phyloP scores from a whole-genome alignment of 1,140 invertebrate species.

The Pemphigus obesinymphae region DNA sequence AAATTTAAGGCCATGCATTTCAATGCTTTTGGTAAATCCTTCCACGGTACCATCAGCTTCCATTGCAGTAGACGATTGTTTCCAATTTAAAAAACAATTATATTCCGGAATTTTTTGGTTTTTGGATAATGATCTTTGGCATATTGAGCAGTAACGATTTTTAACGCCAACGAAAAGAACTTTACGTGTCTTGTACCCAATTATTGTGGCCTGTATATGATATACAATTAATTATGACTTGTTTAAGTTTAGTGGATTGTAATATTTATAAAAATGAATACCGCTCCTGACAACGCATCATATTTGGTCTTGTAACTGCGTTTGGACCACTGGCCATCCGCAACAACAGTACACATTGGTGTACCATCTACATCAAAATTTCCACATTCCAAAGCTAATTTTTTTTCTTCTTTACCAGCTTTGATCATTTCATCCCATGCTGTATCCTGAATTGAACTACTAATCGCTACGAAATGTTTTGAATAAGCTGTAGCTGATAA shows the following conservation, averaged over 20 bases:
- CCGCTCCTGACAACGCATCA: too few relatives aligned
- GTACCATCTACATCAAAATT: too few relatives aligned
- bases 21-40: constrained; percentile 49
- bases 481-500: not conserved
- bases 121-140: constrained; percentile 31
- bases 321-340: too few relatives aligned
- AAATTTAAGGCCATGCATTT: constrained; percentile 48
- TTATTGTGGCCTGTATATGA: constrained; percentile 44
- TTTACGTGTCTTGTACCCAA: constrained; percentile 48
- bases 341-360: too few relatives aligned
- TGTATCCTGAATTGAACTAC: not conserved
- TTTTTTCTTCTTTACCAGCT: constrained; percentile 44
- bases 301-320: too few relatives aligned
- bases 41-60: constrained; percentile 51
- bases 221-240: too few relatives aligned
- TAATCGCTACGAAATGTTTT: not conserved
- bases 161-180: constrained; percentile 49
- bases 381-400: too few relatives aligned
- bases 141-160: constrained; percentile 50
- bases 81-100: constrained; percentile 49
- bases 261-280: too few relatives aligned
- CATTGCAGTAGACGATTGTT: constrained; percentile 51
- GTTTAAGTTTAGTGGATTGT: too few relatives aligned
- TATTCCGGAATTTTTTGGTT: constrained; percentile 35
- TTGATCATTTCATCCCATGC: constrained; percentile 39